These are phyloP conservation scores for Junonia oenone DNA, from an alignment of 2,888 invertebrate species.

Conservation along the genomic window DNA sequence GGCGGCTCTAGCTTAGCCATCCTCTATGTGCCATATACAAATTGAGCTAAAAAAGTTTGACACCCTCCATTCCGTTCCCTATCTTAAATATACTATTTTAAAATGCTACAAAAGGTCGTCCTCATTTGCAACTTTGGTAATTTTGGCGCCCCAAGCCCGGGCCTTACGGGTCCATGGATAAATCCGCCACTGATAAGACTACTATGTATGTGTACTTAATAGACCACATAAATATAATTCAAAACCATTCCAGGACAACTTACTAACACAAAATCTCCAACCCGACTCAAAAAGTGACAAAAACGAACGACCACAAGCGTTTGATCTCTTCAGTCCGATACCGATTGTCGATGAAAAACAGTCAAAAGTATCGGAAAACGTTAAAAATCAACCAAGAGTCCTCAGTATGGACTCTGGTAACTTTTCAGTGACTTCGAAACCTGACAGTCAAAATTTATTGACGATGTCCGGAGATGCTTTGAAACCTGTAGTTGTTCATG, in stretches of 20 bases:
- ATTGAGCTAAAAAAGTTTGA: too few relatives aligned
- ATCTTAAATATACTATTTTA: too few relatives aligned
- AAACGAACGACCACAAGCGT: slow-evolving; percentile 53
- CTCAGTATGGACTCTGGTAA: slow-evolving; percentile 65
- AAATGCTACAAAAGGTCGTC: too few relatives aligned
- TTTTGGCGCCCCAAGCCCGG: too few relatives aligned
- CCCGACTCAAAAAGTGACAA: slow-evolving; percentile 41
- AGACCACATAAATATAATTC: too few relatives aligned
- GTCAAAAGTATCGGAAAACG: slow-evolving; percentile 51
- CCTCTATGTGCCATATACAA: too few relatives aligned
- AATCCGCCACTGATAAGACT: too few relatives aligned
- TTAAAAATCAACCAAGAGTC: slow-evolving; percentile 56
- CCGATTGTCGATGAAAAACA: slow-evolving; percentile 60
- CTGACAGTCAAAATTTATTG: slow-evolving; percentile 51
- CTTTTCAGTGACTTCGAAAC: slow-evolving; percentile 62
- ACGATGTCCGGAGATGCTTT: slow-evolving; percentile 59
- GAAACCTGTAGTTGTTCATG: slow-evolving; percentile 56
- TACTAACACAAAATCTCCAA: slow-evolving; percentile 38
- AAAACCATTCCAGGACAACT: slow-evolving; percentile 54
- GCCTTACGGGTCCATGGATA: too few relatives aligned
- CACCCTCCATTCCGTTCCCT: too few relatives aligned
- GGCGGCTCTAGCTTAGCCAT: too few relatives aligned
- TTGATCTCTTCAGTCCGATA: slow-evolving; percentile 79
- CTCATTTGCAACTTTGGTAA: too few relatives aligned
- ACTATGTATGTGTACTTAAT: too few relatives aligned